A percentile compares a stretch with the other conserved stretches of the same genome.
These are phyloP conservation scores for Emydura subglobosa DNA, from an alignment of 2,113 vertebrate genomes.

Conservation along the genomic window DNA sequence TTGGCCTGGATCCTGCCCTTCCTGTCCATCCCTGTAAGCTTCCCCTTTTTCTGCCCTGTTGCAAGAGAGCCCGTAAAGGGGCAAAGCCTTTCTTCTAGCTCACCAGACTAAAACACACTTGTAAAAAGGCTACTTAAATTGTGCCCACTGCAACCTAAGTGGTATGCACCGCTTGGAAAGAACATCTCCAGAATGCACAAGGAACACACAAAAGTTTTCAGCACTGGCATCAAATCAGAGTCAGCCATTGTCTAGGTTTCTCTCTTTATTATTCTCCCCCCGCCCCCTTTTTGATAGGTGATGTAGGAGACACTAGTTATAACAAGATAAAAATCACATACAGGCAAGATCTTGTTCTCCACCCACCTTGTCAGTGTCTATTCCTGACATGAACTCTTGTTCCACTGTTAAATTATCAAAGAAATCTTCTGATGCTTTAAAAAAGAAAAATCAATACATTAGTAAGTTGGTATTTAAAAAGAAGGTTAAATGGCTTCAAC, in stretches of 20 bases:
- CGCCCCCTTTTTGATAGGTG: neutral
- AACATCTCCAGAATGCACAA: neutral
- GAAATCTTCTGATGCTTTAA: slow-evolving; percentile 96
- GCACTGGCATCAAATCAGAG: neutral
- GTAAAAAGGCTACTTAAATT: neutral
- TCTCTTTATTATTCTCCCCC: neutral
- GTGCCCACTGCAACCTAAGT: neutral
- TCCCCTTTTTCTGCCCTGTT: neutral
- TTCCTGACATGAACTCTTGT: slow-evolving; percentile 99
- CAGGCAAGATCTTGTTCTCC: neutral
- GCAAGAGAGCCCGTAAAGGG: neutral
- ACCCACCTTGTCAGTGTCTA: slow-evolving; percentile 97
- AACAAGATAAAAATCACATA: neutral
- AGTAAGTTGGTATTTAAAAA: neutral
- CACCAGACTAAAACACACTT: neutral
- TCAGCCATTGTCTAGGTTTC: neutral
- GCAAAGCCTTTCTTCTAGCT: neutral
- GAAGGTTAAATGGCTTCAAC: neutral
- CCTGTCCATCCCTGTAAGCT: neutral
- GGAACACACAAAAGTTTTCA: neutral
- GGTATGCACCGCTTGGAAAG: neutral
- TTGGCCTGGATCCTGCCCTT: neutral
- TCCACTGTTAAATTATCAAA: slow-evolving; percentile 98
- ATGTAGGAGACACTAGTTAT: neutral
- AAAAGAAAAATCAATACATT: slow-evolving; percentile 34